A percentile compares a stretch with the other conserved stretches of the same genome.
Conservation (phyloP, 1,140 invertebrate genomes). For the Tetragnatha versicolor region DNA sequence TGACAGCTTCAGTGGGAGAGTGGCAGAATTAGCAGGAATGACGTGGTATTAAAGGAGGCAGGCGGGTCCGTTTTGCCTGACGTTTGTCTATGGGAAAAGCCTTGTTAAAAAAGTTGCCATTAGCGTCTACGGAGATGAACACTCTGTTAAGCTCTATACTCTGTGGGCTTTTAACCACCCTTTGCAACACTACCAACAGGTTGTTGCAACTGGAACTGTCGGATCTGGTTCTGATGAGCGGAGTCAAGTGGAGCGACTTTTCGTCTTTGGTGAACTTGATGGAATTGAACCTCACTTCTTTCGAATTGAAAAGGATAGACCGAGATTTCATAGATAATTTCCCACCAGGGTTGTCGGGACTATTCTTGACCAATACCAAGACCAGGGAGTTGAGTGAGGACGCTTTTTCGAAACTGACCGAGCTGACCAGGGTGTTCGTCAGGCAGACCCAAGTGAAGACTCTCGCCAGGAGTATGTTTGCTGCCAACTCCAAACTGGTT, state of each 20-base stretch:
- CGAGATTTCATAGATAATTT: background rate
- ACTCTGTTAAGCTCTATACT: too few relatives aligned
- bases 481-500: background rate
- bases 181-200: too few relatives aligned
- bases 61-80: too few relatives aligned
- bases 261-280: background rate
- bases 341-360: background rate
- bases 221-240: too few relatives aligned
- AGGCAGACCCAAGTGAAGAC: background rate
- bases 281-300: conserved; percentile 1
- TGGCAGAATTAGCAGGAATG: too few relatives aligned
- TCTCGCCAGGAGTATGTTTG: conserved; percentile 11
- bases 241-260: background rate
- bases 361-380: background rate
- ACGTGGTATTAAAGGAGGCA: too few relatives aligned
- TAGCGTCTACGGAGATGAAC: too few relatives aligned
- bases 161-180: too few relatives aligned
- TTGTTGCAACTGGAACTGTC: too few relatives aligned
- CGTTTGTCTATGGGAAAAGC: too few relatives aligned
- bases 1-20: too few relatives aligned
- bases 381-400: background rate
- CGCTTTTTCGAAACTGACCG: background rate
- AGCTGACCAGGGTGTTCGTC: background rate
- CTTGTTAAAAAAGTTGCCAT: too few relatives aligned
- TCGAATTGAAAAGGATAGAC: background rate